Base-by-base conservation (phyloP, 2,113 vertebrate genomes). In the Euleptes europaea region DNA sequence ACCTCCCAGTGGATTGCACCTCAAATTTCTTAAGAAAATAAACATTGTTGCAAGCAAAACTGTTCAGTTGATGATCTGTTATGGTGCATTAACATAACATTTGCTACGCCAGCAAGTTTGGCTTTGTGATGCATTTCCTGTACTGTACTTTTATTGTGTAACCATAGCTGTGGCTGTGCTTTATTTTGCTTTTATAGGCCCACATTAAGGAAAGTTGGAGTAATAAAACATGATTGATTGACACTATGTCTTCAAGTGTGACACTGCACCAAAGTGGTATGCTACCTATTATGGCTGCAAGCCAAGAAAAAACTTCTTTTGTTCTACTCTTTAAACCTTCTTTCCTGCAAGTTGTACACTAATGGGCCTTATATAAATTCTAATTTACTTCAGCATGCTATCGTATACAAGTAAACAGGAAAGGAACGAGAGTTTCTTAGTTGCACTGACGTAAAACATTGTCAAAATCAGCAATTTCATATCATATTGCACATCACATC, bases 221-320 rank as follows among this genome's bases (percentile, higher is more conserved):
- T 60, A 83, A 86, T 80, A 90, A 87, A 91, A 71, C 26, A 60
- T 69, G 70, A 92, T n/a, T 88, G 85, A 91, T 0, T 83, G 92
- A 84, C 78, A 86, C 21, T 69, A 77, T 63, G 23, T 67, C 67
- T 91, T 66, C 42, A 51, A 76, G 79, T 38, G 71, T 65, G 76
- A 69, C 47, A 35, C 74, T 60, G 77, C 82, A 78, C 23, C 79
- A 90, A 0, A 5, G 80, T 83, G 79, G 71, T 74, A 5, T 80
- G 80, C 74, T 78, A 88, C 90, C 79, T 84, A 82, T 84, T 80
- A 88, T 54, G 57, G 73, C 57, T 82, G 31, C 81, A 87, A 91
- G 84, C 49, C 83, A 67, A 26, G 85, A 81, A 3, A 88, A 70
- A 44, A 83, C 51, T 33, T 67, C 2, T 67, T 79, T 38, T 75